Evolutionary conservation across 2,113 vertebrate species (phyloP), one percentile per base, ranked within the genome.

Genomic region (Pagrus major): DNA sequence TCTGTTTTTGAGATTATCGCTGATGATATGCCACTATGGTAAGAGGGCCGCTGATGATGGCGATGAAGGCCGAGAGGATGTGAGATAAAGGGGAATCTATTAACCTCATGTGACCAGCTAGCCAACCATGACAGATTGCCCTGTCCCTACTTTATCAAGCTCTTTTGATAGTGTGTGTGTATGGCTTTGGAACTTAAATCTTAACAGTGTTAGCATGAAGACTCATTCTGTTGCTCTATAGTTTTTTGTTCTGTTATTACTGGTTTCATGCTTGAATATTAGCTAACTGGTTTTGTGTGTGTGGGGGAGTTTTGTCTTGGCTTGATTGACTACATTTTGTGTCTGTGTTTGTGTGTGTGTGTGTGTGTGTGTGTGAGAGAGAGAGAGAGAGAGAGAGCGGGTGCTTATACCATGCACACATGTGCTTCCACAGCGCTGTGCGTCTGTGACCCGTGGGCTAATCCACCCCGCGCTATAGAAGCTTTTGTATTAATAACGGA

Each of bases 21-120:
- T 49, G 63, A 46, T 55, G 73, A 83, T 86, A 74, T 78, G 71
- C 47, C 61, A 49, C 59, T 39, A 68, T 85, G 76, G 73, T 89
- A 37, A 89, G 78, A 87, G 44, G 47, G 64, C 59, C 37, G 35
- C 23, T 63, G 89, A 82, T 86, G 81, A 84, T 76, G 79, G 27
- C 16, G 71, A 87, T 84, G 86, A 77, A 78, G 78, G 76, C 81
- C 55, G 42, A 75, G 71, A 67, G 80, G 77, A 82, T 58, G 65
- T 33, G 78, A 84, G 86, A 91, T 85, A 81, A 77, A 76, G 88
- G 42, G 78, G 79, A 86, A 88, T 92, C 91, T 89, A 93, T 92
- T 94, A 93, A 91, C 93, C 91, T 82, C 71, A 21, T 86, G 91
- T 88, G 89, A 88, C 88, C 87, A 84, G 84, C 75, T 86, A 89